Evolutionary conservation across 2,888 invertebrate genomes (phyloP), one percentile per base, ranked within the genome.

Genomic region (Scrobipalpa costella): DNA sequence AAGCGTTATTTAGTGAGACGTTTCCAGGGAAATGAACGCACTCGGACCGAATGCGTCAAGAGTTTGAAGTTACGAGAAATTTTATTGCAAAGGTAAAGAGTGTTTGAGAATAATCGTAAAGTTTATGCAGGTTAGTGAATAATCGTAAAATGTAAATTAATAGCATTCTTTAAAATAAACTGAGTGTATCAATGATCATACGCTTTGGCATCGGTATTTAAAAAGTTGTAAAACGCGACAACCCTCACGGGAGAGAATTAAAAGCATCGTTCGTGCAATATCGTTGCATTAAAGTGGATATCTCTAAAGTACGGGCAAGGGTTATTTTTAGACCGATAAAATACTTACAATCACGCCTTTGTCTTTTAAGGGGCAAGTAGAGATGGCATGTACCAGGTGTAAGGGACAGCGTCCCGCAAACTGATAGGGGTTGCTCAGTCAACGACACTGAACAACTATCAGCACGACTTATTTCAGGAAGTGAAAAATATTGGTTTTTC

Each of bases 1-100:
- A 79, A 83, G 76, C 73, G 77, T 79, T 80, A 76, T 82, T 84
- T 78, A 79, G 74, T 78, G 75, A 70, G 69, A 65, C 68, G 64
- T 76, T 74, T 70, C 71, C 70, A 69, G 77, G 78, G 49, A 59
- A 59, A 59, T 36, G 61, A 49, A 59, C 58, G 61, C 57, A 58
- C 49, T 62, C 59, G 38, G 1, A 57, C 57, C 2, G 13, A 57
- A 33, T 36, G 57, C 57, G 34, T 57, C 57, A 57, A 57, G 57
- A 38, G 19, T 57, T 57, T 38, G 15, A 55, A 55, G 19, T 57
- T 34, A 57, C 57, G 38, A 57, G 57, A 34, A n/a, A 34, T 55
- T 55, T 55, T 55, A 34, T 55, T 55, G 55, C 55, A 55, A 33
- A 55, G 55, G 55, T 55, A 55, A 55, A 27, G 21, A 55, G 55